Base-by-base conservation (phyloP, 2,888 invertebrate genomes). In the Siphonodentalium dalli region DNA sequence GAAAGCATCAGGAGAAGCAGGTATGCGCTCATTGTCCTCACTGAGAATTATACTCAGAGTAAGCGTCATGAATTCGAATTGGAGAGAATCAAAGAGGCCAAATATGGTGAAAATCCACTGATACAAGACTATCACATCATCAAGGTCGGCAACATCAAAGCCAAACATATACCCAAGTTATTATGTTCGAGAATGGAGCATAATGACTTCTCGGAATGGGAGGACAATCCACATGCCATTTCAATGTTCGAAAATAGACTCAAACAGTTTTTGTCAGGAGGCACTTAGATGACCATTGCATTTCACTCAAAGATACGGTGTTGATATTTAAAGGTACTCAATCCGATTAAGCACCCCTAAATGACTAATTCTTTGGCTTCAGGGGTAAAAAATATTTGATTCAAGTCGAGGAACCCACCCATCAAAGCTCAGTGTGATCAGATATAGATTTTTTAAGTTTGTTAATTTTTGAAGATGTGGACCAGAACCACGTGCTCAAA, bases 11-110 rank as follows among this genome's bases (percentile, higher is more conserved):
- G 38, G 13, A 21, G 23, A 0, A 68, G 68, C 40, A 37, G 61
- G 23, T 56, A 59, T 21, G 65, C 62, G 4, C 44, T 70, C 4
- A 57, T 72, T 4, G 48, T 70, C 6, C 58, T 68, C 7, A 66
- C 65, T 4, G 44, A 51, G 6, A 21, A 56, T 15, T 72, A 69
- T 28, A 29, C 62, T 4, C 45, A 51, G 13, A 51, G 35, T 35
- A 58, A 38, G n/a, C 7, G 42, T 2, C 41, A 52, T 18, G 33
- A 50, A 26, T 65, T 63, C 40, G 69, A 70, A 47, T 23, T 67
- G 18, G 54, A 61, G 15, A 21, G 35, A 7, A 58, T 61, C 15
- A 29, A 60, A 1, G 34, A 50, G 5, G 40, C 40, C 33, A 41
- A 61, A 28, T n/a, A n/a, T n/a, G n/a, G n/a, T n/a, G 42, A 52